These are phyloP conservation scores for Caenorhabditis auriculariae DNA, from an alignment of 2,888 invertebrate genomes.

Conservation along the genomic window DNA sequence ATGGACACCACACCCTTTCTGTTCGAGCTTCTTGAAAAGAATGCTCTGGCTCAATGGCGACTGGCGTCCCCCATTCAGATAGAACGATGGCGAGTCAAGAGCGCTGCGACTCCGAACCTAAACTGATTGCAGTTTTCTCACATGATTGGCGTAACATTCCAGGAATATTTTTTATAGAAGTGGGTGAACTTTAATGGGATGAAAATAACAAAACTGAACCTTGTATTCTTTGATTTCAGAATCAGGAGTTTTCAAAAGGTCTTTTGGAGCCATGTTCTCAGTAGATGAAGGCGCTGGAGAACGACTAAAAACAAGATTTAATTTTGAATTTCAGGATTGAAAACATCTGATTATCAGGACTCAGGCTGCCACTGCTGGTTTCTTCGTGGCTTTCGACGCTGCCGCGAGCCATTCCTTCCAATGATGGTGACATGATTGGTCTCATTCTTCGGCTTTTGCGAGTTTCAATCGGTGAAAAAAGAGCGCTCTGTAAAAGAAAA, in stretches of 20 bases:
- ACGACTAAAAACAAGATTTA: constrained; percentile 13
- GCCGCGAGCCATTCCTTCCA: too few species aligned
- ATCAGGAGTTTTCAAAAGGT: background rate
- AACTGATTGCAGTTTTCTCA: too few species aligned
- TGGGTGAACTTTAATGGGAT: background rate
- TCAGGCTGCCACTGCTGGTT: too few species aligned
- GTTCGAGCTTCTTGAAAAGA: constrained; percentile 16
- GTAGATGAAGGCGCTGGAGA: constrained; percentile 16
- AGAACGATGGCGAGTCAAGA: constrained; percentile 14
- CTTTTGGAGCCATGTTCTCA: constrained; percentile 17
- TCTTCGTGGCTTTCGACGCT: too few species aligned
- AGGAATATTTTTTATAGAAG: too few species aligned
- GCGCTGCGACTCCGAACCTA: constrained; percentile 18
- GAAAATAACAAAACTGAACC: background rate
- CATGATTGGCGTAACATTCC: too few species aligned
- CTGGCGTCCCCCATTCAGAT: constrained; percentile 8
- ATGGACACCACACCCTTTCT: constrained; percentile 10
- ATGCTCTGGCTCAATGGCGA: constrained; percentile 6
- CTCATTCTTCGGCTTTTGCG: too few species aligned
- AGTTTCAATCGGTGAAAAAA: too few species aligned
- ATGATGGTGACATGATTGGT: too few species aligned
- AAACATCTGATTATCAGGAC: too few species aligned
- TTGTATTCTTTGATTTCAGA: constrained; percentile 1
- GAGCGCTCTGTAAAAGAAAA: too few species aligned
- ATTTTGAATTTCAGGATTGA: too few species aligned